phyloP scores from a whole-genome alignment of 2,888 invertebrate genomes.

The Cerceris ruficornis region DNA sequence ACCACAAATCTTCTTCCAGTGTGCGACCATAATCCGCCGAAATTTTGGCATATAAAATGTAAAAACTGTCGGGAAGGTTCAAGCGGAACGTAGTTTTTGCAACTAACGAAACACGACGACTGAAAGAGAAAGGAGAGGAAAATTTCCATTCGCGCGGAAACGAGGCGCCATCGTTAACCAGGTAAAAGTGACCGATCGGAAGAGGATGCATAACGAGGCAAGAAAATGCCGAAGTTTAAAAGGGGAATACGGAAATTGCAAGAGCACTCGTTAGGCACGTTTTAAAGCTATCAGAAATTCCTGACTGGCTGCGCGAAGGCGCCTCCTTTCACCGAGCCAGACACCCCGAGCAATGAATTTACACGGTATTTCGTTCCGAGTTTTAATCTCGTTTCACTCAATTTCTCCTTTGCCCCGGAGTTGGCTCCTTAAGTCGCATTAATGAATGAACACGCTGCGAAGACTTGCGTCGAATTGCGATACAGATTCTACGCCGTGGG shows the following conservation, averaged over 20 bases:
- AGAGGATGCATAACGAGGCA: slow-evolving; percentile 6
- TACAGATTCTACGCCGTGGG: slow-evolving; percentile 25
- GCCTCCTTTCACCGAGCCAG: slow-evolving; percentile 56
- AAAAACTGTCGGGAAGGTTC: too few species aligned
- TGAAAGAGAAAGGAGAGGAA: too few species aligned
- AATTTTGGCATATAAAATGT: too few species aligned
- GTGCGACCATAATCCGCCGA: too few species aligned
- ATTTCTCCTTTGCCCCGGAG: slow-evolving; percentile 49
- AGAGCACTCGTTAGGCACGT: slow-evolving; percentile 57
- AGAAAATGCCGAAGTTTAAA: slow-evolving; percentile 22
- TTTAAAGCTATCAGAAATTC: slow-evolving; percentile 62
- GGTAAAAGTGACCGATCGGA: too few species aligned
- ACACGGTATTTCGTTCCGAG: slow-evolving; percentile 61
- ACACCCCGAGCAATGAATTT: slow-evolving; percentile 58
- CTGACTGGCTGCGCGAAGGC: slow-evolving; percentile 19
- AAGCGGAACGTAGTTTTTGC: too few species aligned
- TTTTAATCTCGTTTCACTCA: slow-evolving; percentile 64
- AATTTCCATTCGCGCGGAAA: too few species aligned
- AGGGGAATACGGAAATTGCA: slow-evolving; percentile 17
- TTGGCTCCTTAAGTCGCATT: slow-evolving; percentile 56
- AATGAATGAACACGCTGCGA: slow-evolving; percentile 57
- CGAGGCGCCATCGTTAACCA: too few species aligned
- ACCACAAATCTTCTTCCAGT: too few species aligned
- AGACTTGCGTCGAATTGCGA: slow-evolving; percentile 34
- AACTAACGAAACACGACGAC: too few species aligned